Evolutionary conservation across 2,797 vertebrate genomes (phyloP), one percentile per base, ranked within the genome.

Genomic region (Danio aesculapii): DNA sequence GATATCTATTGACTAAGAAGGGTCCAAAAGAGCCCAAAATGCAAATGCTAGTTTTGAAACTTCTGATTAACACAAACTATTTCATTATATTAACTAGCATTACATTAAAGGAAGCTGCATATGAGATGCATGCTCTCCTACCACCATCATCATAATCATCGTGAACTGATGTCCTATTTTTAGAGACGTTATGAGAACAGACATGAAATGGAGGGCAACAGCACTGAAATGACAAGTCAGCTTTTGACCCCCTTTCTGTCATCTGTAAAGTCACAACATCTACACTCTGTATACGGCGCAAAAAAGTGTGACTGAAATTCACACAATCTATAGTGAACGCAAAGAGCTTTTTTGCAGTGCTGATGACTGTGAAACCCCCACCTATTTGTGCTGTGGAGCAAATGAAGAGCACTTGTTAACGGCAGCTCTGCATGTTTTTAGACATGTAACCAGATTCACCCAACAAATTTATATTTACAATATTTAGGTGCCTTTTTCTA

Each of bases 171-270:
- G 6, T 13, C 16, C 41, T 3, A 39, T 43, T 17, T 70, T 43
- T 43, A 43, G 11, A 53, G 0, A 8, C 46, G 2, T 1, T 17
- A 17, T 55, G 39, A 43, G 16, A 71, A 6, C 11, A 43, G 10
- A 13, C 39, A 8, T 55, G 10, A 71, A 43, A 55, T 55, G 14
- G 3, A 7, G 64, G 19, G 7, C 39, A 67, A 39, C 10, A 55
- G 39, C 10, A 55, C 0, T 19, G 39, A 71, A 71, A 44, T 57
- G 52, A 57, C 61, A 63, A 10, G 69, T 57, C n/a, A 43, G 39
- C 68, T 50, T 55, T 55, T 71, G 17, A 76, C 52, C 12, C n/a
- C 39, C 8, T 21, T 55, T 76, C n/a, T 55, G 17, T 55, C 5
- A 11, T 10, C 2, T 68, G 17, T n/a, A n/a, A n/a, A n/a, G n/a